Evolutionary conservation across 2,113 vertebrate genomes (phyloP).

Genomic region (Pteropus alecto): DNA sequence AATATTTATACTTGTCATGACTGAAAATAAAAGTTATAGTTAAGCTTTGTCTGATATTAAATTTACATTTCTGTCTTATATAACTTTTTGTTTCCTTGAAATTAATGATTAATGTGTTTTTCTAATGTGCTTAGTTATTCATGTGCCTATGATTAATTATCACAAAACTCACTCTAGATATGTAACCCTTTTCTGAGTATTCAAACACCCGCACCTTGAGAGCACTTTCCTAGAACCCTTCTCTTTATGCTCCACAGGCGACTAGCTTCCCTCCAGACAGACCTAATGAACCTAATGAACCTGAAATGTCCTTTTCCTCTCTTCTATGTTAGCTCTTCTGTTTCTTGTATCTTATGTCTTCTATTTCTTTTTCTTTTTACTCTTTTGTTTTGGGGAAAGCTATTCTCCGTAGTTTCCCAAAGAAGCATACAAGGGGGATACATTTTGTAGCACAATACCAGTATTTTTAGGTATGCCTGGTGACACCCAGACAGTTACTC

Average conservation of each 20-base stretch:
- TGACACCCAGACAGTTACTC: not conserved
- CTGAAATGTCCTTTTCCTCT: not conserved
- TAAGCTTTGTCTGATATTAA: not conserved
- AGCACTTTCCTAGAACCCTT: not conserved
- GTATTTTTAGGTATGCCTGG: not conserved
- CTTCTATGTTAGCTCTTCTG: not conserved
- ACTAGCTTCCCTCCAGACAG: not conserved
- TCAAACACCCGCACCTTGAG: not conserved
- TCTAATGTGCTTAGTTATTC: not conserved
- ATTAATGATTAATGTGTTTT: not conserved
- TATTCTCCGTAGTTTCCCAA: not conserved
- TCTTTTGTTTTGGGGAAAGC: not conserved
- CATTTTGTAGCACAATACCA: not conserved
- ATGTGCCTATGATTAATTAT: not conserved
- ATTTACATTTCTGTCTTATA: not conserved
- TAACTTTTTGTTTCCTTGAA: not conserved
- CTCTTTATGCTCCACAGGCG: not conserved
- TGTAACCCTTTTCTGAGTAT: not conserved
- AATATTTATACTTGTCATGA: not conserved
- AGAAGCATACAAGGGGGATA: not conserved
- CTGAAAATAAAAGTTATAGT: not conserved
- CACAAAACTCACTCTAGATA: not conserved
- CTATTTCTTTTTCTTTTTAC: not conserved
- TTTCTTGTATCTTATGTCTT: not conserved
- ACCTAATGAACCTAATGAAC: not conserved